These are phyloP conservation scores for Pelodiscus sinensis DNA, from an alignment of 2,113 vertebrate genomes.

Conservation along the genomic window DNA sequence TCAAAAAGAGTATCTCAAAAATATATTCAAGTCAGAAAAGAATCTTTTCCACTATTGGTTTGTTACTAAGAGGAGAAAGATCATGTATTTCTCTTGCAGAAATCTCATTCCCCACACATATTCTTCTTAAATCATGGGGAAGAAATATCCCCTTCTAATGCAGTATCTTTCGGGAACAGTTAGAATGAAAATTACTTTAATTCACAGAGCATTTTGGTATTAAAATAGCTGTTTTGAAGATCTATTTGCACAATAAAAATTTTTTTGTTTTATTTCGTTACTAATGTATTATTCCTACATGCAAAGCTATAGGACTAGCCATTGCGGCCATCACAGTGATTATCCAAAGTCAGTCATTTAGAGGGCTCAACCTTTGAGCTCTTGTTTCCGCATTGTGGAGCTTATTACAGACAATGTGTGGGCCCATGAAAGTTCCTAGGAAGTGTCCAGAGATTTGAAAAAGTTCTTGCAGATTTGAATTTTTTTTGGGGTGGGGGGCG, in stretches of 20 bases:
- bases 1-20: neutral
- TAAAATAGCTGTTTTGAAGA: neutral
- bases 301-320: neutral
- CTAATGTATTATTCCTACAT: neutral
- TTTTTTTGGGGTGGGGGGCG: no score
- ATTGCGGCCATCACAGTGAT: neutral
- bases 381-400: neutral
- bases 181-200: neutral
- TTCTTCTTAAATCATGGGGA: neutral
- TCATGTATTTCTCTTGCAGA: neutral
- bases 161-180: neutral
- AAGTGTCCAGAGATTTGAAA: neutral
- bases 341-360: neutral
- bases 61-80: neutral
- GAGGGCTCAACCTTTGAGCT: neutral
- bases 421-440: neutral
- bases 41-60: neutral
- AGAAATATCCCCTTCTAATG: neutral
- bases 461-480: no score
- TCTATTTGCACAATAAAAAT: neutral
- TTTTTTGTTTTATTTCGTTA: neutral
- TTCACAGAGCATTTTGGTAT: no score
- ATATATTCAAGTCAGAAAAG: neutral
- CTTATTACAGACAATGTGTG: neutral
- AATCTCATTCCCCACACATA: neutral